Base-by-base conservation (phyloP, 2,797 vertebrate species). In the Betta splendens region DNA sequence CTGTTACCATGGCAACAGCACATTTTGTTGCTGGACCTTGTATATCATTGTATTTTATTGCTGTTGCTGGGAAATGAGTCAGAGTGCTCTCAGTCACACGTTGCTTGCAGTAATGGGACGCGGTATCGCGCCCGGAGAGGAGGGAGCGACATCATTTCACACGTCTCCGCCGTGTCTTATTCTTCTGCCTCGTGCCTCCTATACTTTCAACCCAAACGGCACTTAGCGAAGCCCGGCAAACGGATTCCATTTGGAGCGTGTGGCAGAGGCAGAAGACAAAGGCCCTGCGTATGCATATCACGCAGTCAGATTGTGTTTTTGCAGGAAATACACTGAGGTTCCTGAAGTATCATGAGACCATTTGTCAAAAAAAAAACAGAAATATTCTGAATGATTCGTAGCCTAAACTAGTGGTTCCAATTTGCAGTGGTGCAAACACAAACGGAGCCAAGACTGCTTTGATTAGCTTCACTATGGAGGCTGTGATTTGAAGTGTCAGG, bases 1-100 rank as follows among this genome's bases (percentile, higher is more conserved):
- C 68, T 72, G 92, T 93, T 91, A 66, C 91, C 88, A 90, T 91
- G 84, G 90, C 85, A 93, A 93, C 91, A 75, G 80, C 80, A 88
- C 80, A 87, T 85, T 87, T 85, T 87, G 76, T 83, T 71, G 79
- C 62, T 71, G 77, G 77, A 85, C 80, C 83, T 84, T 73, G 74
- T 82, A 67, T 80, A 78, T 75, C 59, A 68, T 77, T 87, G 85
- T 79, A 61, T 85, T 88, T 83, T 84, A 85, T 74, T 75, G 69
- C 67, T 29, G 67, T 83, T 78, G 79, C 80, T 26, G 61, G 68
- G 66, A 76, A 79, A 67, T 77, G 71, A 69, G 29, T 78, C 69
- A 69, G 50, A 66, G 64, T 20, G 40, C 60, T 58, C 57, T 68
- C 60, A 71, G 60, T 62, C 62, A 51, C 67, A 74, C 62, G 56